Conservation (phyloP, 2,797 vertebrate genomes). For the Alouatta caraya region DNA sequence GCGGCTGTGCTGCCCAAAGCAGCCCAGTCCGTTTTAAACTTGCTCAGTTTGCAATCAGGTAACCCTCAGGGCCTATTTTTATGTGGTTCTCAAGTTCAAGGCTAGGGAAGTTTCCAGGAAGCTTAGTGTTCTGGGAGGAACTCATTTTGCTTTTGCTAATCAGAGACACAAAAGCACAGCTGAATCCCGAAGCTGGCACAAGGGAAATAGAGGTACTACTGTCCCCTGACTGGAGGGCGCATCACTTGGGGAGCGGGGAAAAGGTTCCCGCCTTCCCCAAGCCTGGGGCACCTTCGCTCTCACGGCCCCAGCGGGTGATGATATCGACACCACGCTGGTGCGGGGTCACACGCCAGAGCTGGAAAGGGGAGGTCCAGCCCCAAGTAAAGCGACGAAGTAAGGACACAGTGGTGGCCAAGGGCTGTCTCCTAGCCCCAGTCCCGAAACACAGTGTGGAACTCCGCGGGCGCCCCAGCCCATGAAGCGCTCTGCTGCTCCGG, state of each 20-base stretch:
- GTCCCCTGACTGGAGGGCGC: not conserved
- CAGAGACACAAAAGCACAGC: not conserved
- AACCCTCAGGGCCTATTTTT: not conserved
- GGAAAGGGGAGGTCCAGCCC: not conserved
- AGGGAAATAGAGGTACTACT: fast-evolving
- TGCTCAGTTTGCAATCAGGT: not conserved
- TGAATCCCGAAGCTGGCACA: not conserved
- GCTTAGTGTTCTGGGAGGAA: not conserved
- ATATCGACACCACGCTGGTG: not conserved
- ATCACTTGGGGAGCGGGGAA: not conserved
- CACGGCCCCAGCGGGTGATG: not conserved
- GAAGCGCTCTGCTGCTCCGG: not conserved
- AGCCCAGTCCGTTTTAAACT: no score
- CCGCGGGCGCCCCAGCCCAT: not conserved
- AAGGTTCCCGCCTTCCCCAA: not conserved
- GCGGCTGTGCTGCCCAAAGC: not conserved
- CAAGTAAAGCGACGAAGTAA: not conserved
- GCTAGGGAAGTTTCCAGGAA: not conserved
- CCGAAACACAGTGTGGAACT: not conserved
- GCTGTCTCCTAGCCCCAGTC: not conserved
- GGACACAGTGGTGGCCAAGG: not conserved
- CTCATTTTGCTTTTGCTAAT: not conserved
- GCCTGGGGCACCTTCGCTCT: fast-evolving
- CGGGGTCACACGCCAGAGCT: not conserved
- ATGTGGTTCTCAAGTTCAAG: not conserved